Evolutionary conservation across 1,140 invertebrate species (phyloP), one percentile per base, ranked within the genome.

Genomic region (Diprion similis): DNA sequence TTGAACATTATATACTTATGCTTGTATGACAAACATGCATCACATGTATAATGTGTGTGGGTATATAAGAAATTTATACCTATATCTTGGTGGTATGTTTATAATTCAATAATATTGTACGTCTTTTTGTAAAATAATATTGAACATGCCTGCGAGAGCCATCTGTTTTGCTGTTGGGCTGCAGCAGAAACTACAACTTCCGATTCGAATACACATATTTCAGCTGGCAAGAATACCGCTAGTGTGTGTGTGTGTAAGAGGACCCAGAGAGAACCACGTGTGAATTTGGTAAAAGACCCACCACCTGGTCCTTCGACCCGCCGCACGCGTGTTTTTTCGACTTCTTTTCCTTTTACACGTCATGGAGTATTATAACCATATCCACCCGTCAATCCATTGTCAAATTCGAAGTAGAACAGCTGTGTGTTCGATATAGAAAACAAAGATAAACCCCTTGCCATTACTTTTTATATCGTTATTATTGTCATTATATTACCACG

Each of bases 81-180:
- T 37, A 6, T 37, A 37, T 37, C 4, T 9, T 59, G 6, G 51
- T 59, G 11, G 11, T 59, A 17, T 15, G 51, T 8, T 59, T 59
- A n/a, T n/a, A 9, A 59, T 59, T 59, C 51, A 59, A 59, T 9
- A 59, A 15, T 17, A 59, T 59, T 59, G 9, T 59, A 59, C 6
- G n/a, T 59, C n/a, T 59, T 59, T 59, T 59, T 59, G 51, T 59
- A 59, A 37, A 15, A 17, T 59, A 37, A 59, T 59, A 59, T 59
- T 59, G 11, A 13, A 59, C n/a, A 59, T 17, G 51, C 51, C 11
- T 59, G 51, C 51, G 11, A 17, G 51, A 59, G 51, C 51, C 51
- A 59, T 59, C 51, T 59, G 51, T 59, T 37, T 59, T 8, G n/a
- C n/a, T 17, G 51, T 59, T 59, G 11, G 51, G n/a, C 24, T 37